Evolutionary conservation across 2,888 invertebrate genomes (phyloP), one percentile per base, ranked within the genome.

Genomic region (Gymnosoma rotundatum): DNA sequence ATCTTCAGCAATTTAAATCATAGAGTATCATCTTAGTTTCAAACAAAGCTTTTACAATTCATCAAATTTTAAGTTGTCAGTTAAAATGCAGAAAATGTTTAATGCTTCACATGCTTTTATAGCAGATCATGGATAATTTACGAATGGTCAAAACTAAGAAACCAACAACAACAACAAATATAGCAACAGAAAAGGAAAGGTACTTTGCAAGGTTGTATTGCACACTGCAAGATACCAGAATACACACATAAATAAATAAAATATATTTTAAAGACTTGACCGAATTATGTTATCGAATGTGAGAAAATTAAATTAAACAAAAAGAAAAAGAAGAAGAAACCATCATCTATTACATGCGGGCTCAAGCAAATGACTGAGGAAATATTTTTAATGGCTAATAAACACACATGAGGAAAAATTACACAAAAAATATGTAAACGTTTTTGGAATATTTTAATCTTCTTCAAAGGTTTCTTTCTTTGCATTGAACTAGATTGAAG

Each of bases 191-290:
- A 78, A 73, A 73, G 45, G 60, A 48, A 78, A 72, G 67, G 60
- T 50, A 73, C 45, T 67, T 21, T 52, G 42, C 79, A 79, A 83
- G 79, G 83, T 66, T 72, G 79, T 67, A 69, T 75, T 66, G 56
- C 61, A 42, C 58, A 70, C 21, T n/a, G 36, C 45, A 25, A 56
- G 36, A n/a, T 18, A 50, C 0, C 1, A 67, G 18, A 48, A 38
- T 67, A 5, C 25, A 63, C 16, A 32, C 6, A 32, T 5, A 52
- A 67, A 25, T 48, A 58, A 52, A 25, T 18, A 42, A 42, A 42
- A 42, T 1, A 52, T 25, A 52, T 20, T 9, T 12, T 32, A 45
- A 66, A 58, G 14, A 67, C 73, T 63, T 56, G 67, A 63, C 63
- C 63, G 67, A 60, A 69, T 54, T 74, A 42, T 63, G 48, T 56